Conservation (phyloP, 1,140 invertebrate genomes). For the Samia ricini region DNA sequence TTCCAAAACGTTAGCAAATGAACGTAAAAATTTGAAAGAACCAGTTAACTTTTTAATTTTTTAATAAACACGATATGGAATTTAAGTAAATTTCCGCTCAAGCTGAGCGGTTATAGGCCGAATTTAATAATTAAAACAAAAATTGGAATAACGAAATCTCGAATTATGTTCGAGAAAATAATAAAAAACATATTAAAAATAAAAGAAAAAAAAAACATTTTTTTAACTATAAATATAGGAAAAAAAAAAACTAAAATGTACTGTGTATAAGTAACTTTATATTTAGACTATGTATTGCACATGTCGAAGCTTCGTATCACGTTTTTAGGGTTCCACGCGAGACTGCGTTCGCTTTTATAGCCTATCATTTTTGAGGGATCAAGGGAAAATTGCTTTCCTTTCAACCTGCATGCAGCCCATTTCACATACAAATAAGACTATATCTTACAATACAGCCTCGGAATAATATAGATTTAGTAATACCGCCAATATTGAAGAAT, state of each 20-base stretch:
- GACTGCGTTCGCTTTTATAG: constrained; percentile 46
- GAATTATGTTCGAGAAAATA: too few relatives aligned
- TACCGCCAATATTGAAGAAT: neutral
- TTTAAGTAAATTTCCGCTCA: too few relatives aligned
- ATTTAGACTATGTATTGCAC: constrained; percentile 25
- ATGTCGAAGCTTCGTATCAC: constrained; percentile 38
- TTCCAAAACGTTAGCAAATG: too few relatives aligned
- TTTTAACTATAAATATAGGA: neutral
- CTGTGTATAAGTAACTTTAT: constrained; percentile 11
- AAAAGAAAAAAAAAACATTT: neutral
- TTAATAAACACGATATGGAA: too few relatives aligned
- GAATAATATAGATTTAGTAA: neutral
- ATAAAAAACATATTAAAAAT: too few relatives aligned
- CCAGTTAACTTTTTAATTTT: too few relatives aligned
- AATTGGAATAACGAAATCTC: too few relatives aligned
- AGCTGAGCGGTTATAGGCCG: too few relatives aligned
- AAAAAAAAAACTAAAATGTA: neutral
- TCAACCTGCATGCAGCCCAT: constrained; percentile 36
- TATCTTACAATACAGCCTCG: constrained; percentile 39
- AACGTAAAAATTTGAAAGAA: too few relatives aligned
- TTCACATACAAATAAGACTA: constrained; percentile 43
- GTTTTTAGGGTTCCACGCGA: constrained; percentile 32
- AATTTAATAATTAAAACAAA: too few relatives aligned
- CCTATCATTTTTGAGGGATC: constrained; percentile 58
- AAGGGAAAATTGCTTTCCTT: constrained; percentile 54